Evolutionary conservation across 1,140 invertebrate genomes (phyloP).

Genomic region (Littorina saxatilis): DNA sequence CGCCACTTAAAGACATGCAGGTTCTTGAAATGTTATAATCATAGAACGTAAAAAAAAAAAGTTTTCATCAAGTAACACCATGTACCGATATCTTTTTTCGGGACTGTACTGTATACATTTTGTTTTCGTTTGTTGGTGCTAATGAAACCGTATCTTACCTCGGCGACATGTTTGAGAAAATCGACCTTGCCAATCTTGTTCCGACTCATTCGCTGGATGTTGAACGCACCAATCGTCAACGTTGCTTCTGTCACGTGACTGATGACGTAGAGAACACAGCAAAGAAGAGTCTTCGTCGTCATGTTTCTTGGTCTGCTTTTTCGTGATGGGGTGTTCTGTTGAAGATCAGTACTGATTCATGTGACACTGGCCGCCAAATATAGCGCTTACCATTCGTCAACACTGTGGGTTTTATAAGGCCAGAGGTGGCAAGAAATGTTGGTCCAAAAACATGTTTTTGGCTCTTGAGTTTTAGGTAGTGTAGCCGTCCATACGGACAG

Average conservation of each 20-base stretch:
- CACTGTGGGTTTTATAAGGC: neutral
- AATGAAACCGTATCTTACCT: slow-evolving; percentile 14
- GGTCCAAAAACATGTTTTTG: neutral
- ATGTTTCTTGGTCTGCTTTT: neutral
- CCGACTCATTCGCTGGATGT: slow-evolving; percentile 23
- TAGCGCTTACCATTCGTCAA: neutral
- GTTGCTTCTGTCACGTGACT: neutral
- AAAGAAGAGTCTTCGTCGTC: neutral
- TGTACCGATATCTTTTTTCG: too few relatives aligned
- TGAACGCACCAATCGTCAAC: slow-evolving; percentile 31
- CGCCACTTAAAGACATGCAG: too few relatives aligned
- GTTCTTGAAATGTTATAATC: too few relatives aligned
- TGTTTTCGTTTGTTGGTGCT: neutral
- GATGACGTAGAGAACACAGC: slow-evolving; percentile 10
- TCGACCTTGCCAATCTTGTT: neutral
- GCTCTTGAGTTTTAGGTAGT: too few relatives aligned
- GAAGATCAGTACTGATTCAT: neutral
- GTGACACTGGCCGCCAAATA: neutral
- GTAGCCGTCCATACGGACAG: too few relatives aligned
- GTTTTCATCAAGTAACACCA: too few relatives aligned
- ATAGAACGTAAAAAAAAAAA: too few relatives aligned
- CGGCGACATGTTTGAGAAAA: neutral
- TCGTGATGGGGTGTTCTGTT: neutral
- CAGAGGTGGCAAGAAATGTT: too few relatives aligned
- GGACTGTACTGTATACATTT: neutral